Percentiles rank a stretch among this genome's conserved stretches.
These are phyloP conservation scores for Tapirus terrestris DNA, from an alignment of 2,113 vertebrate genomes.

Conservation along the genomic window DNA sequence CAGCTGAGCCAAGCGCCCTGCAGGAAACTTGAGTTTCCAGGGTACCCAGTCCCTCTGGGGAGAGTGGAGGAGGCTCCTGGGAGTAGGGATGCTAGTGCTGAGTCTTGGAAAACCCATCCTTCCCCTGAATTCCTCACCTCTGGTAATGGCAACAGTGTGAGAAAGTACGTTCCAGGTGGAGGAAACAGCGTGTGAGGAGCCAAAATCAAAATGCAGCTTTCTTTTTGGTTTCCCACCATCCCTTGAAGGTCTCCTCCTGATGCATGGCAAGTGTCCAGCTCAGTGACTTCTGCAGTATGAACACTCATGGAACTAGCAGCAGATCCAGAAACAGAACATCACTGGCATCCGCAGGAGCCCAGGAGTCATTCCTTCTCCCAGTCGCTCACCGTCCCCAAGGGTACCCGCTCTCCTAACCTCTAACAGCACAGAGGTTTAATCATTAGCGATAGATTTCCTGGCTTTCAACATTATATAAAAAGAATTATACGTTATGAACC, in stretches of 20 bases:
- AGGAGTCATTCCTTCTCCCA: background rate
- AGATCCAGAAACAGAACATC: background rate
- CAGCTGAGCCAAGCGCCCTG: background rate
- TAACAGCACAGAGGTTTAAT: too few species aligned
- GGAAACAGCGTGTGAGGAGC: background rate
- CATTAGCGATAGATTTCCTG: too few species aligned
- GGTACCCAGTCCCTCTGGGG: background rate
- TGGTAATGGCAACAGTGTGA: background rate
- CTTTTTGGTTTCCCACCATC: background rate
- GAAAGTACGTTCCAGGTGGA: background rate
- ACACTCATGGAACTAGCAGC: background rate
- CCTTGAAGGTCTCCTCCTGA: background rate
- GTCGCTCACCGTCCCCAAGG: background rate
- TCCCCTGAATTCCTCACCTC: background rate
- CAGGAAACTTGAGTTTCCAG: background rate
- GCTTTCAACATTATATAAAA: background rate
- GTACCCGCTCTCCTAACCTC: background rate
- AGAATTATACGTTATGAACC: too few species aligned
- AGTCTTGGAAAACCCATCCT: background rate
- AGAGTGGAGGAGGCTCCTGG: background rate
- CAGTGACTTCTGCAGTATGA: background rate
- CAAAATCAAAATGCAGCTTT: background rate
- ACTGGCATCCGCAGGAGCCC: background rate
- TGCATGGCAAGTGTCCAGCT: background rate
- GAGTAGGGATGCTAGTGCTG: background rate